A percentile compares a stretch with the other conserved stretches of the same genome.
Conservation (phyloP, 2,113 vertebrate genomes). For the Apodemus speciosus region DNA sequence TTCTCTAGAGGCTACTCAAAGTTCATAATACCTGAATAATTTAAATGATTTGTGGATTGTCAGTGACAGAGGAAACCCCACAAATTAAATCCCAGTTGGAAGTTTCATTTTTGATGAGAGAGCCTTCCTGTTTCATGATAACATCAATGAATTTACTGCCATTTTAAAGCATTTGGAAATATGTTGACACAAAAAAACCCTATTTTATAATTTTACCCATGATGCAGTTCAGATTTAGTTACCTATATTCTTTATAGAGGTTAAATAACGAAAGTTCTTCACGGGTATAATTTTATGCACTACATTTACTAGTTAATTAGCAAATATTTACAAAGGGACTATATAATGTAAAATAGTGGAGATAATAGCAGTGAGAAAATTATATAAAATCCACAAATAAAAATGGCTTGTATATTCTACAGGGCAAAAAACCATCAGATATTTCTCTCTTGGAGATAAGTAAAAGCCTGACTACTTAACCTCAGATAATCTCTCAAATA, state of each 20-base stretch:
- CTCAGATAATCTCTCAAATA: neutral
- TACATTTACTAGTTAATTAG: neutral
- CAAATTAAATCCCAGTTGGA: neutral
- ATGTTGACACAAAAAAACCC: neutral
- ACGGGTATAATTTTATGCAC: neutral
- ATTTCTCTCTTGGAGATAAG: neutral
- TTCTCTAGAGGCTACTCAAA: conserved; percentile 79
- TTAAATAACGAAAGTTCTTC: neutral
- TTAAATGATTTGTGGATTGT: conserved; percentile 50
- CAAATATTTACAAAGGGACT: neutral
- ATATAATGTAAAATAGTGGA: neutral
- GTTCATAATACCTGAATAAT: conserved; percentile 54
- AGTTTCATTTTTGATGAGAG: neutral
- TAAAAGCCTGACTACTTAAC: neutral
- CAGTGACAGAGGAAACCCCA: neutral
- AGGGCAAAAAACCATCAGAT: neutral
- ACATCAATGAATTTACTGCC: neutral
- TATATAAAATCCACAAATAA: neutral
- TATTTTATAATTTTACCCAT: neutral
- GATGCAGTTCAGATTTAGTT: neutral
- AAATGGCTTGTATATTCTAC: neutral
- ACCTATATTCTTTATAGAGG: neutral
- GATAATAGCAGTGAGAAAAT: neutral
- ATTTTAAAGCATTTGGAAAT: neutral
- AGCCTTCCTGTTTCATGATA: neutral